Conservation (phyloP, 2,113 vertebrate genomes). For the Brachypteracias leptosomus region DNA sequence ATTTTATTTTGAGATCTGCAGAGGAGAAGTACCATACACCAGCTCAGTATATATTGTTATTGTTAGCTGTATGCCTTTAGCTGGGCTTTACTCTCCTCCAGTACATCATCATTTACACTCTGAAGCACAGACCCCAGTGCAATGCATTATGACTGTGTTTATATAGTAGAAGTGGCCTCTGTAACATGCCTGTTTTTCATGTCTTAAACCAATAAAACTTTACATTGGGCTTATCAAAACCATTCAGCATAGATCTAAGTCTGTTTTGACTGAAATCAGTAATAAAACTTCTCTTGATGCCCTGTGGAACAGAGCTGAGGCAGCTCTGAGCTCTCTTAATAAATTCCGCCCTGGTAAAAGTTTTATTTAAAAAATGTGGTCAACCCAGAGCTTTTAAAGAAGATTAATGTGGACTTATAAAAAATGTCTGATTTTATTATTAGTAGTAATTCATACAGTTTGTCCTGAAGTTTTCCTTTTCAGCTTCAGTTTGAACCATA, state of each 20-base stretch:
- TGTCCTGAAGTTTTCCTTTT: constrained; percentile 68
- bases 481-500: constrained; percentile 68
- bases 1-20: neutral
- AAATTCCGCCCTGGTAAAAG: constrained; percentile 49
- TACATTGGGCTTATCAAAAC: constrained; percentile 52
- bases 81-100: constrained; percentile 15
- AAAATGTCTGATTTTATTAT: constrained; percentile 67
- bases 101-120: neutral
- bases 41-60: neutral
- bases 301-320: constrained; percentile 10
- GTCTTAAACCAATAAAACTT: constrained; percentile 61
- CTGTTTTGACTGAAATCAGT: constrained; percentile 38
- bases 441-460: constrained; percentile 69
- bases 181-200: constrained; percentile 27
- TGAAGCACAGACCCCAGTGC: neutral
- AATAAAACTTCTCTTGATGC: constrained; percentile 41
- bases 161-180: neutral
- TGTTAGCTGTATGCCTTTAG: neutral
- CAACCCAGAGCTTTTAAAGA: constrained; percentile 49
- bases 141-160: constrained; percentile 3
- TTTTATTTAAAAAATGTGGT: constrained; percentile 66
- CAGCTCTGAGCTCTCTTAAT: constrained; percentile 50
- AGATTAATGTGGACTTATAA: constrained; percentile 66
- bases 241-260: constrained; percentile 39
- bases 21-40: neutral